Evolutionary conservation across 1,140 invertebrate species (phyloP).

Genomic region (Euschistus heros): DNA sequence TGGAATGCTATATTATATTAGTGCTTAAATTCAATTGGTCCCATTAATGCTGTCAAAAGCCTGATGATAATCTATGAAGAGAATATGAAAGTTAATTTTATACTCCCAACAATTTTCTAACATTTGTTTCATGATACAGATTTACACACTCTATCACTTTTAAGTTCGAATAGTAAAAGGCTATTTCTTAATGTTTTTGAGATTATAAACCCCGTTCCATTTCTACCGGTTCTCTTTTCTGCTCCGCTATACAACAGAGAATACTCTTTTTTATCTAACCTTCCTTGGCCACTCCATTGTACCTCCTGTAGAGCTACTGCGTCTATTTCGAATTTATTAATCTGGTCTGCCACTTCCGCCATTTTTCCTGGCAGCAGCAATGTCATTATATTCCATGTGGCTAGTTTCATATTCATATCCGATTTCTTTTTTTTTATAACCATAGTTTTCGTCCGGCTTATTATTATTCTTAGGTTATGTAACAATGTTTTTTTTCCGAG

Average conservation of each 20-base stretch:
- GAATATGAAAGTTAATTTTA: too few relatives aligned
- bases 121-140: too few relatives aligned
- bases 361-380: conserved; percentile 20
- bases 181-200: too few relatives aligned
- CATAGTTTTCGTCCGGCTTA: not conserved
- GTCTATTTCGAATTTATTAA: conserved; percentile 20
- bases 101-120: too few relatives aligned
- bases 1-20: too few relatives aligned
- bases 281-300: conserved; percentile 21
- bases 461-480: not conserved
- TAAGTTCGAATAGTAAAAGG: too few relatives aligned
- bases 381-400: conserved; percentile 23
- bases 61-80: too few relatives aligned
- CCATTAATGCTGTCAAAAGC: too few relatives aligned
- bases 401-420: not conserved
- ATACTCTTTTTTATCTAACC: conserved; percentile 21
- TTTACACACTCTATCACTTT: too few relatives aligned
- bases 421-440: not conserved
- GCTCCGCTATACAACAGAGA: conserved; percentile 20
- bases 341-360: conserved; percentile 20
- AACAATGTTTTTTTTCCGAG: not conserved
- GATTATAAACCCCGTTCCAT: conserved; percentile 21
- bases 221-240: conserved; percentile 2
- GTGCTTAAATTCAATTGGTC: too few relatives aligned
- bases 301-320: conserved; percentile 21